Base-by-base conservation (phyloP, 2,113 vertebrate species). In the Xyliphius kryptos region DNA sequence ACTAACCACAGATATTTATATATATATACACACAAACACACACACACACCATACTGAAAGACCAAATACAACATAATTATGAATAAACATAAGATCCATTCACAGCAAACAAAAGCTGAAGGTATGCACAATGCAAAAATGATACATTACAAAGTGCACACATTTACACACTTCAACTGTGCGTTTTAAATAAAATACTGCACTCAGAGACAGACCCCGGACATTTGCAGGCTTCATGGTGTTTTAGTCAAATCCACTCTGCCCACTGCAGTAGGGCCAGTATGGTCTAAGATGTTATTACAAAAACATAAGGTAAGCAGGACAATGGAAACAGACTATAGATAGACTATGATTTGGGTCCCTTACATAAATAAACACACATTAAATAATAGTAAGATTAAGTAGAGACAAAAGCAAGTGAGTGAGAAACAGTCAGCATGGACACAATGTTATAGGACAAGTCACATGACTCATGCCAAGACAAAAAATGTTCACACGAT, bases 381-480 rank as follows among this genome's bases (percentile, higher is more conserved):
- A 67, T 70, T 56, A 67, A 13, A 72, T 70, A 81, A 67, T 73
- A 70, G 64, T 75, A 63, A 58, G 61, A 71, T 60, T 56, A 3
- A 71, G 37, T 58, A 69, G 17, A 74, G 37, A 56, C n/a, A 46
- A 68, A 20, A 52, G 68, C 61, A 66, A 74, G 65, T 75, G 62
- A 76, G 26, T 40, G 63, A 80, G 46, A 66, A 60, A 75, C 9
- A 55, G 46, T n/a, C n/a, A n/a, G n/a, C n/a, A n/a, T n/a, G n/a
- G n/a, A n/a, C n/a, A n/a, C n/a, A n/a, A n/a, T n/a, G n/a, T n/a
- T n/a, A n/a, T n/a, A n/a, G n/a, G n/a, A n/a, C n/a, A n/a, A n/a
- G n/a, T n/a, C n/a, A n/a, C n/a, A n/a, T n/a, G n/a, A n/a, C n/a
- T n/a, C n/a, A n/a, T n/a, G n/a, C n/a, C n/a, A n/a, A n/a, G n/a